A percentile compares a stretch with the other conserved stretches of the same genome.
Conservation (phyloP, 2,797 vertebrate species). For the Arvicola amphibius region DNA sequence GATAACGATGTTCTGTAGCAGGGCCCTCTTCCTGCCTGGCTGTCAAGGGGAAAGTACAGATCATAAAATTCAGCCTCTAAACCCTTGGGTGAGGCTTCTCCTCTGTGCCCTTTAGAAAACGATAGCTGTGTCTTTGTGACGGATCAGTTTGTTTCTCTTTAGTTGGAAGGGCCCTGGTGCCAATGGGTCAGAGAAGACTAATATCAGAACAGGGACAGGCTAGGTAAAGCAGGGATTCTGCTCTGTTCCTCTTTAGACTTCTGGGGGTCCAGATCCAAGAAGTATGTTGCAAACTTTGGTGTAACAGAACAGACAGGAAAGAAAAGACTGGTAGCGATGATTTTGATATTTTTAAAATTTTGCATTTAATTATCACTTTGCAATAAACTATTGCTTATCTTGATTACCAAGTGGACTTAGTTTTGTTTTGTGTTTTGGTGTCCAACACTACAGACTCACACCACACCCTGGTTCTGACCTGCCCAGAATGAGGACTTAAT, state of each 20-base stretch:
- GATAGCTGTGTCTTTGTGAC: neutral
- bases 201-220: neutral
- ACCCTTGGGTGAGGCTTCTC: neutral
- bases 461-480: neutral
- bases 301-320: neutral
- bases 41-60: neutral
- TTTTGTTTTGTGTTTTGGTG: neutral
- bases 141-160: neutral
- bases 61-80: neutral
- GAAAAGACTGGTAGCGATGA: neutral
- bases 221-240: neutral
- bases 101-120: neutral
- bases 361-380: neutral
- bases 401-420: neutral
- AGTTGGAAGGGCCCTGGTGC: neutral
- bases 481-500: neutral
- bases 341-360: neutral
- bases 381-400: neutral
- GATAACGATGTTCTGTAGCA: neutral
- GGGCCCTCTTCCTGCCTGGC: neutral
- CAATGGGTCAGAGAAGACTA: neutral
- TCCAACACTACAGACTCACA: neutral
- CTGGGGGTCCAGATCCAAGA: neutral
- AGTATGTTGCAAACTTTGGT: neutral
- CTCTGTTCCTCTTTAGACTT: slow-evolving; percentile 22